phyloP scores from a whole-genome alignment of 2,113 vertebrate species.

The Saiga tatarica region DNA sequence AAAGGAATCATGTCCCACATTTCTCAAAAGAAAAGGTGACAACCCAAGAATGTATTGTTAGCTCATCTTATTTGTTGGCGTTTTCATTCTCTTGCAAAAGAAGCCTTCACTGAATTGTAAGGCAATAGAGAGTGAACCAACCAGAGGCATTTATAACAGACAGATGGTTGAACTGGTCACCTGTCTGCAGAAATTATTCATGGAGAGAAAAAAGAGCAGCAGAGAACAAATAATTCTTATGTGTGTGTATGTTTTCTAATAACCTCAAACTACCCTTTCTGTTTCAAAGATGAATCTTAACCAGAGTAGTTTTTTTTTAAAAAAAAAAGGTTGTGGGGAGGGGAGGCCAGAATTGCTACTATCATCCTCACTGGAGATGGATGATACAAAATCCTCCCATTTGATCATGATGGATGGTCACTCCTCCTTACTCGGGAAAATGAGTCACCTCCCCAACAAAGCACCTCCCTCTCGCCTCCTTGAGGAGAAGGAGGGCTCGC shows the following conservation, averaged over 20 bases:
- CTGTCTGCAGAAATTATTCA: conserved; percentile 61
- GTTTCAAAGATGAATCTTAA: conserved; percentile 42
- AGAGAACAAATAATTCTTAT: conserved; percentile 17
- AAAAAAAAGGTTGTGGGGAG: background rate
- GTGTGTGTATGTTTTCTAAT: background rate
- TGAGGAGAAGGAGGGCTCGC: background rate
- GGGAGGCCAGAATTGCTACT: background rate
- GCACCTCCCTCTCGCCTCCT: background rate
- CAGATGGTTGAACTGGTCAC: conserved; percentile 57
- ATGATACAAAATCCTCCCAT: conserved; percentile 35
- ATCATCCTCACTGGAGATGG: background rate
- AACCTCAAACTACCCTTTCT: background rate
- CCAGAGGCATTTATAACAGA: conserved; percentile 35
- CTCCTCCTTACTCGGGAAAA: conserved; percentile 23
- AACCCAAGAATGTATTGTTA: background rate
- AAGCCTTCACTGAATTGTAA: conserved; percentile 27
- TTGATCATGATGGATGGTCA: conserved; percentile 53
- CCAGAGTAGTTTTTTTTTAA: background rate
- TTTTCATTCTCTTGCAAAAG: background rate
- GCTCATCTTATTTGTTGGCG: background rate
- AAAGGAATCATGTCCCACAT: background rate
- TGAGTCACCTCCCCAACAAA: background rate
- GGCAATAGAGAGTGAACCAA: background rate
- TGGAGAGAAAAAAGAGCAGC: background rate
- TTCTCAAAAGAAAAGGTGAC: background rate